Percentiles rank a stretch among this genome's conserved stretches.
These are phyloP conservation scores for Notothenia coriiceps DNA, from an alignment of 2,113 vertebrate species.

Conservation along the genomic window DNA sequence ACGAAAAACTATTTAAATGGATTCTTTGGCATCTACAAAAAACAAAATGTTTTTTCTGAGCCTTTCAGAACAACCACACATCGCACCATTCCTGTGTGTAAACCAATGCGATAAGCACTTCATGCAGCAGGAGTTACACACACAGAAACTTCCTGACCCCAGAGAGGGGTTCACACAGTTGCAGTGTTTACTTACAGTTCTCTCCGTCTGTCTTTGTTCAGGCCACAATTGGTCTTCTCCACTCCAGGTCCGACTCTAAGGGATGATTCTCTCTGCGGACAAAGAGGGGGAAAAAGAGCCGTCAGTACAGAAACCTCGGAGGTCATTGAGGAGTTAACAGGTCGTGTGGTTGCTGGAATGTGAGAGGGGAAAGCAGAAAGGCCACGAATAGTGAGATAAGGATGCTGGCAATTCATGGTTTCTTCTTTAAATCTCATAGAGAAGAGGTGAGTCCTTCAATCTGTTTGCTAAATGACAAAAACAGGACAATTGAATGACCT, in stretches of 20 bases:
- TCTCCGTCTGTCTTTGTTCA: constrained; percentile 59
- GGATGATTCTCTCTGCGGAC: constrained; percentile 56
- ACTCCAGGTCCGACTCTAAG: constrained; percentile 48
- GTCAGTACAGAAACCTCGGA: constrained; percentile 51
- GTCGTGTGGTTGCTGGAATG: constrained; percentile 33
- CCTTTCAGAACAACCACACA: constrained; percentile 8
- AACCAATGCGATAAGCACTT: not conserved
- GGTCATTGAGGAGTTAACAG: constrained; percentile 60
- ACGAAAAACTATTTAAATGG: not conserved
- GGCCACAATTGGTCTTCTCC: constrained; percentile 63
- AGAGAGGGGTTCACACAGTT: constrained; percentile 17
- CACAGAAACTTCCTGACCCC: constrained; percentile 2
- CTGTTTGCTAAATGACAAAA: constrained; percentile 11
- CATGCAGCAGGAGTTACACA: not conserved
- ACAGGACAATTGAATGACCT: constrained; percentile 44
- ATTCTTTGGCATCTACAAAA: constrained; percentile 4
- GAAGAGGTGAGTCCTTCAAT: constrained; percentile 11
- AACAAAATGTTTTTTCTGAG: not conserved
- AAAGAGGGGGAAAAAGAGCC: constrained; percentile 25
- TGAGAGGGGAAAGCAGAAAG: constrained; percentile 31
- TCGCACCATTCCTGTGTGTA: constrained; percentile 1
- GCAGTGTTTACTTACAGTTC: constrained; percentile 76
- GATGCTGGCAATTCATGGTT: constrained; percentile 44
- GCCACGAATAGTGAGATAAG: constrained; percentile 40
- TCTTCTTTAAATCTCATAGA: constrained; percentile 24